phyloP scores from a whole-genome alignment of 2,113 vertebrate species.

The Pleuronectes platessa region DNA sequence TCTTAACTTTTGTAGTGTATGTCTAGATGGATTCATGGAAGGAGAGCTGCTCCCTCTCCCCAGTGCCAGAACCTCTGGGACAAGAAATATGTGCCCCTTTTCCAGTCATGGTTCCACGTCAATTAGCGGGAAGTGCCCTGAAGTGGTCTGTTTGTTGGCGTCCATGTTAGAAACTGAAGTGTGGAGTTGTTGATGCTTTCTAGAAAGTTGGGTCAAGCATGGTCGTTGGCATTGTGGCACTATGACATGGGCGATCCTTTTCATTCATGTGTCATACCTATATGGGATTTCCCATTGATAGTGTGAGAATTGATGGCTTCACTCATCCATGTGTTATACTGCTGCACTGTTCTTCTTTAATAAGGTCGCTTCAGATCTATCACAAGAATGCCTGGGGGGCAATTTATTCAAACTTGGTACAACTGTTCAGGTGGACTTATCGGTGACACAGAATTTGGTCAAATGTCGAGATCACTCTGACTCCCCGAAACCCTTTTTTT shows the following conservation, averaged over 20 bases:
- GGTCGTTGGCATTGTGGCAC: not conserved
- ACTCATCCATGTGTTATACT: no score
- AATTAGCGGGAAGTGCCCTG: constrained; percentile 43
- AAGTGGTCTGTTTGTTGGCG: constrained; percentile 35
- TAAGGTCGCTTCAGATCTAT: no score
- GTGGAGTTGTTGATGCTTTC: not conserved
- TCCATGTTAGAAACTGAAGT: constrained; percentile 18
- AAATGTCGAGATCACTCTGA: no score
- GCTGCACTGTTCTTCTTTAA: no score
- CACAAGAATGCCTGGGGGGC: no score
- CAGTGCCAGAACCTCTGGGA: constrained; percentile 46
- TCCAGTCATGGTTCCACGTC: constrained; percentile 44
- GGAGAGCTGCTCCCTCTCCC: constrained; percentile 43
- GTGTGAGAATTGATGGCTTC: not conserved
- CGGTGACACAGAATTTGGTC: not conserved
- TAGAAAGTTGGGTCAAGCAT: not conserved
- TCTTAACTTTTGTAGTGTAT: constrained; percentile 22
- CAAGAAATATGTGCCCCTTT: constrained; percentile 43
- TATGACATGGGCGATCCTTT: not conserved
- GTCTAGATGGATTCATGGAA: constrained; percentile 46
- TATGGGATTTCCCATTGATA: not conserved
- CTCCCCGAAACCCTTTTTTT: no score
- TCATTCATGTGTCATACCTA: not conserved
- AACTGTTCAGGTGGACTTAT: not conserved
- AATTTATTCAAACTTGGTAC: no score